These are phyloP conservation scores for Eumerus sabulonum DNA, from an alignment of 2,888 invertebrate genomes.

Conservation along the genomic window DNA sequence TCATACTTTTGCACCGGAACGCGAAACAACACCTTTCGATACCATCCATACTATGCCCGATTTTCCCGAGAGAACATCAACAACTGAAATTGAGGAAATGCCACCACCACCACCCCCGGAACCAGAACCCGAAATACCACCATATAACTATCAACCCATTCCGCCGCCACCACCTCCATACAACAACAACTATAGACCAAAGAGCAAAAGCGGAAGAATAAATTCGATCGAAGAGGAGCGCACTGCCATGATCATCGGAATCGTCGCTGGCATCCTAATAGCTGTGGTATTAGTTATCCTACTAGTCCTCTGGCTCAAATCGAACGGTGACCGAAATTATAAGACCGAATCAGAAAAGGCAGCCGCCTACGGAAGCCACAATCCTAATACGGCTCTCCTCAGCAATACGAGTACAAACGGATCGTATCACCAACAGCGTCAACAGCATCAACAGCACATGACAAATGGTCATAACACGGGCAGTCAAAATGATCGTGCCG, in stretches of 20 bases:
- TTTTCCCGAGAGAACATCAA: constrained; percentile 71
- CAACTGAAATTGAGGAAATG: constrained; percentile 72
- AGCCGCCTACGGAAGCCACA: constrained; percentile 82
- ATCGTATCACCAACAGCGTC: constrained; percentile 79
- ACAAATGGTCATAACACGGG: constrained; percentile 71
- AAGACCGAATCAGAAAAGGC: constrained; percentile 93
- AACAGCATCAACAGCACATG: constrained; percentile 73
- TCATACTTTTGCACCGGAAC: constrained; percentile 76
- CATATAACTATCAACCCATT: constrained; percentile 72
- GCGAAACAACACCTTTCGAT: constrained; percentile 76
- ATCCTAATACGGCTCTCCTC: constrained; percentile 88
- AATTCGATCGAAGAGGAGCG: constrained; percentile 86
- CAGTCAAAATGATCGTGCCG: constrained; percentile 62
- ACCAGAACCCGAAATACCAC: constrained; percentile 72
- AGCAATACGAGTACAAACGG: constrained; percentile 82
- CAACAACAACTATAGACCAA: constrained; percentile 76
- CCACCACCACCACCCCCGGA: constrained; percentile 67
- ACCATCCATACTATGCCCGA: constrained; percentile 67
- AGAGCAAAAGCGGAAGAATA: constrained; percentile 80
- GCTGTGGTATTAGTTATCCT: constrained; percentile 94
- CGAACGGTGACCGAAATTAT: constrained; percentile 92
- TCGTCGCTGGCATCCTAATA: constrained; percentile 94
- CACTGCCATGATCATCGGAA: constrained; percentile 89
- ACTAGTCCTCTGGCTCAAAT: constrained; percentile 92
- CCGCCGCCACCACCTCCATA: constrained; percentile 75